phyloP scores from a whole-genome alignment of 2,113 vertebrate genomes.

The Blennius ocellaris region DNA sequence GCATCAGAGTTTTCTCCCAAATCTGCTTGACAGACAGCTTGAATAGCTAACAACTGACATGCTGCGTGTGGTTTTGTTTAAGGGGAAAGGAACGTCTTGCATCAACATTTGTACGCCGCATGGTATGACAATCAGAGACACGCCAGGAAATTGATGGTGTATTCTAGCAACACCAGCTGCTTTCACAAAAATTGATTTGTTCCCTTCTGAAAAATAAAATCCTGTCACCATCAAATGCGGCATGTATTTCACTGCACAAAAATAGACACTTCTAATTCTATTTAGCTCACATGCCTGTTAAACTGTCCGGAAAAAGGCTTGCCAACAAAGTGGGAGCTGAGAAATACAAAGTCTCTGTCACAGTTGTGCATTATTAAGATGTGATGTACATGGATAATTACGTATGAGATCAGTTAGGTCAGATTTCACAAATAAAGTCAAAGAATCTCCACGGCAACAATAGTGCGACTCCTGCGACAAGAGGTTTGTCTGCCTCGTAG shows the following conservation, averaged over 20 bases:
- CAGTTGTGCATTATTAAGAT: neutral
- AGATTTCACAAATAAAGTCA: constrained; percentile 4
- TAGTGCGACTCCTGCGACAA: neutral
- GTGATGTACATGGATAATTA: neutral
- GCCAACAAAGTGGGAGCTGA: neutral
- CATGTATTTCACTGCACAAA: neutral
- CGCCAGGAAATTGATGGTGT: neutral
- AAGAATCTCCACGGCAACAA: neutral
- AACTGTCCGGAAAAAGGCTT: neutral
- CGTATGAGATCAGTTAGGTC: neutral
- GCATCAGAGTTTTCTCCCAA: neutral
- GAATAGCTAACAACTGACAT: neutral
- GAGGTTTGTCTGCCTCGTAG: too few species aligned
- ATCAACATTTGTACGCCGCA: neutral
- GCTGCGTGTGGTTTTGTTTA: neutral
- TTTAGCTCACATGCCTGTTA: neutral
- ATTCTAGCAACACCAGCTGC: neutral
- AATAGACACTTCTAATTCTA: neutral
- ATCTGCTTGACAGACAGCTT: neutral
- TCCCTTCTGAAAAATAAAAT: neutral
- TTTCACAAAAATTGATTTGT: neutral
- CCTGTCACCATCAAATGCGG: neutral
- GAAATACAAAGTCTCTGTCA: neutral
- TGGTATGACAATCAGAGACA: neutral
- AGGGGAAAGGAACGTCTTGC: neutral